Evolutionary conservation across 1,140 invertebrate species (phyloP).

Genomic region (Batillaria attramentaria): DNA sequence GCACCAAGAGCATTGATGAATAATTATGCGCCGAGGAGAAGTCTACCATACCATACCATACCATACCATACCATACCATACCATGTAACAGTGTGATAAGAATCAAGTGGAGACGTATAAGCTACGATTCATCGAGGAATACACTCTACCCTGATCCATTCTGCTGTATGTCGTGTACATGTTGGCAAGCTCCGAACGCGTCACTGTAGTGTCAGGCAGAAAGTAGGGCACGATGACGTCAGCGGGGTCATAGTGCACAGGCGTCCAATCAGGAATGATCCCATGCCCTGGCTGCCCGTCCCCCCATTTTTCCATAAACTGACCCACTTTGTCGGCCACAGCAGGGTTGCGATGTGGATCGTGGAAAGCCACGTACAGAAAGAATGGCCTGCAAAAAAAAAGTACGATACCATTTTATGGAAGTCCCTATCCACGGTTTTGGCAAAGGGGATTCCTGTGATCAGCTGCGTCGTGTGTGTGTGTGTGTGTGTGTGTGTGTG

Average conservation of each 20-base stretch:
- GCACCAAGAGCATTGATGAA: too few species aligned
- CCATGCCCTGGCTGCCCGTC: slow-evolving; percentile 85
- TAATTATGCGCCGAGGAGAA: too few species aligned
- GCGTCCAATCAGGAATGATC: slow-evolving; percentile 87
- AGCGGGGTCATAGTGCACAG: slow-evolving; percentile 86
- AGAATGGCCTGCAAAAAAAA: slow-evolving; percentile 80
- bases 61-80: too few species aligned
- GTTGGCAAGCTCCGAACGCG: slow-evolving; percentile 84
- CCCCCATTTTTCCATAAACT: slow-evolving; percentile 91
- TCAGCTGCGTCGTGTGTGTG: too few species aligned
- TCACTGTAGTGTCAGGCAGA: slow-evolving; percentile 85
- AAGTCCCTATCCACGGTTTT: too few species aligned
- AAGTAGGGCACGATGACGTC: slow-evolving; percentile 86
- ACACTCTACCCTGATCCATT: slow-evolving; percentile 72
- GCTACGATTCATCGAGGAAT: too few species aligned
- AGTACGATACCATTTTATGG: not conserved
- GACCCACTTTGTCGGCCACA: slow-evolving; percentile 81
- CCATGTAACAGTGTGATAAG: too few species aligned
- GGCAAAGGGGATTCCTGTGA: too few species aligned
- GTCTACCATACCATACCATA: too few species aligned
- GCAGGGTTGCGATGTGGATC: slow-evolving; percentile 87
- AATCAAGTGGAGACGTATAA: too few species aligned
- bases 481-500: too few species aligned
- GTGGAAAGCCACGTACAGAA: slow-evolving; percentile 89
- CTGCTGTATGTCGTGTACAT: slow-evolving; percentile 92